Base-by-base conservation (phyloP, 1,140 invertebrate genomes). In the Tetragnatha versicolor region DNA sequence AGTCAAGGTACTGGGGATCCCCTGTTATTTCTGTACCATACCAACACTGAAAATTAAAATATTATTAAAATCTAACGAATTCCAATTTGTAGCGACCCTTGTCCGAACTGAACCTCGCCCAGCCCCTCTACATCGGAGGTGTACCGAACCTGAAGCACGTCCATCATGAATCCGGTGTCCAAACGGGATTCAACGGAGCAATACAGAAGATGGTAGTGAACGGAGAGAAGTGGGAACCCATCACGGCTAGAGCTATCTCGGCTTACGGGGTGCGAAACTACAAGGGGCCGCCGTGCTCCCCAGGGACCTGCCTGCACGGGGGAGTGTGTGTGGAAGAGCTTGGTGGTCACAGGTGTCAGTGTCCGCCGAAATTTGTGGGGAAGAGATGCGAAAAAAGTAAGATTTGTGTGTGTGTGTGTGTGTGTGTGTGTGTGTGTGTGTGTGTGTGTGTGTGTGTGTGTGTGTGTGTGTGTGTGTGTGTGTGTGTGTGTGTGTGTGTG, bases 191-290 rank as follows among this genome's bases (percentile, higher is more conserved):
- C 79, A 89, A 90, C 83, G 94, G 95, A 63, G 92, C 93, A 6
- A 89, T 97, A 80, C 94, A 96, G 87, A 90, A 92, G 85, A 88
- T 97, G 81, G 89, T 92, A 83, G 89, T 95, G 51, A 96, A 96
- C 85, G 93, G 92, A 20, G 90, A 91, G 45, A 82, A 86, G 3
- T 84, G 86, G 70, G 85, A 86, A 86, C 89, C 87, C 77, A 82
- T 88, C 27, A 82, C 85, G 53, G 78, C 82, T 5, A 66, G 49
- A 37, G 79, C 79, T 1, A 22, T 60, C 3, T 80, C 82, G 31
- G 84, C 87, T 2, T 22, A 55, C 35, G 87, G 89, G 79, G 88
- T 92, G 1, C 85, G 87, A 31, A 86, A 88, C 51, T 93, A 92
- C 85, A 88, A 88, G 75, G 92, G 92, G 20, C 86, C 89, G 42